These are phyloP conservation scores for Oscarella lobularis DNA, from an alignment of 37 sponge, comb jelly and placozoan species.

Conservation along the genomic window DNA sequence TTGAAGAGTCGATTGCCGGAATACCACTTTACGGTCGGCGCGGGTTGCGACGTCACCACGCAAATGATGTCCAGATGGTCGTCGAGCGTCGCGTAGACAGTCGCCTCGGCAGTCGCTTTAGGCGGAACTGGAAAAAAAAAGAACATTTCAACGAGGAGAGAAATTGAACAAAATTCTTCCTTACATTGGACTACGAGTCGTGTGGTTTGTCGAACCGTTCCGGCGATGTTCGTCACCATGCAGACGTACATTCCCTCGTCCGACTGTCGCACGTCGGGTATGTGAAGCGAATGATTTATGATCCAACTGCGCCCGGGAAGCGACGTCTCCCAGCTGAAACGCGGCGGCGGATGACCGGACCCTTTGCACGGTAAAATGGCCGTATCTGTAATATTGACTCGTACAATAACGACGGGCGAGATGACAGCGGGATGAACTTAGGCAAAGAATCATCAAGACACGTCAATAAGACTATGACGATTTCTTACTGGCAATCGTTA, in stretches of 20 bases:
- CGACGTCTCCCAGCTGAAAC: neutral
- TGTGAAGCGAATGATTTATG: neutral
- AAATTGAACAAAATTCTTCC: too few species aligned
- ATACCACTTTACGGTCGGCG: neutral
- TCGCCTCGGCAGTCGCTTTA: neutral
- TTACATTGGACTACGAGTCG: neutral
- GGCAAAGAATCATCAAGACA: too few species aligned
- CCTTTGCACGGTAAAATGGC: neutral
- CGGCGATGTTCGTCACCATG: neutral
- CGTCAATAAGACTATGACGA: too few species aligned
- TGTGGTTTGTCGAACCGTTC: neutral
- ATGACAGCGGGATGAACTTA: too few species aligned
- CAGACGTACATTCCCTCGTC: neutral
- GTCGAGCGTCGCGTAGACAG: neutral
- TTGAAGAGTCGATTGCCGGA: neutral
- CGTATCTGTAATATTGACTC: neutral
- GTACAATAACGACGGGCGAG: too few species aligned
- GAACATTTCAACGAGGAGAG: too few species aligned
- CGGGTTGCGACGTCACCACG: neutral
- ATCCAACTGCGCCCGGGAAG: neutral
- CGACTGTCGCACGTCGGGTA: neutral
- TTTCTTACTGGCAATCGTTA: neutral
- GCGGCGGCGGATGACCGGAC: neutral
- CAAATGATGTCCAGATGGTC: neutral
- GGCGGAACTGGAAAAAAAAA: neutral